These are phyloP conservation scores for Montipora foliosa DNA, from an alignment of 64 coral and sea anemone species.

Conservation along the genomic window DNA sequence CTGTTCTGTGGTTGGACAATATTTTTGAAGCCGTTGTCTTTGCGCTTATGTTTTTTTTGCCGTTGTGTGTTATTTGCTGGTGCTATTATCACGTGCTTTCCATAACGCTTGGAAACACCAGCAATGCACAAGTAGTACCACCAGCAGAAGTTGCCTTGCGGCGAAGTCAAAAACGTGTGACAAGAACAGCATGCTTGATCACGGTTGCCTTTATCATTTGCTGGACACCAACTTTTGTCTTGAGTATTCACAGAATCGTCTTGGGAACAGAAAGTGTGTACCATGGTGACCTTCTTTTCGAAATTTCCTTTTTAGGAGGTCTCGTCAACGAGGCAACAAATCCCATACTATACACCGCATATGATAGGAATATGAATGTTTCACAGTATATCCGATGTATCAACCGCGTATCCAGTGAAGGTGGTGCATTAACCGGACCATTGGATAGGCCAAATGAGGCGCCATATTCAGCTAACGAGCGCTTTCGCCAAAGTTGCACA, in stretches of 20 bases:
- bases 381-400: not conserved
- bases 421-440: not conserved
- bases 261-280: conserved; percentile 48
- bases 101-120: not conserved
- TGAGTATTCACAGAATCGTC: conserved; percentile 52
- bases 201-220: conserved; percentile 49
- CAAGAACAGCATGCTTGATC: conserved; percentile 42
- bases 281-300: not conserved
- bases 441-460: too few species aligned
- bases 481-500: not conserved
- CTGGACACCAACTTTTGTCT: conserved; percentile 61
- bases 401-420: not conserved
- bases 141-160: conserved; percentile 19
- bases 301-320: conserved; percentile 68
- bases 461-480: too few species aligned
- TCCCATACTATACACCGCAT: conserved; percentile 48
- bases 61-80: conserved; percentile 60
- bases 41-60: conserved; percentile 15
- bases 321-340: conserved; percentile 68
- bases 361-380: conserved; percentile 20
- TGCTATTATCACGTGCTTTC: conserved; percentile 64
- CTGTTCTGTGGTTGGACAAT: conserved; percentile 71
- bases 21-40: conserved; percentile 58
- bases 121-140: not conserved
- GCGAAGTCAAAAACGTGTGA: conserved; percentile 36